Base-by-base conservation (phyloP, 1,140 invertebrate genomes). In the Lordiphosa collinella region DNA sequence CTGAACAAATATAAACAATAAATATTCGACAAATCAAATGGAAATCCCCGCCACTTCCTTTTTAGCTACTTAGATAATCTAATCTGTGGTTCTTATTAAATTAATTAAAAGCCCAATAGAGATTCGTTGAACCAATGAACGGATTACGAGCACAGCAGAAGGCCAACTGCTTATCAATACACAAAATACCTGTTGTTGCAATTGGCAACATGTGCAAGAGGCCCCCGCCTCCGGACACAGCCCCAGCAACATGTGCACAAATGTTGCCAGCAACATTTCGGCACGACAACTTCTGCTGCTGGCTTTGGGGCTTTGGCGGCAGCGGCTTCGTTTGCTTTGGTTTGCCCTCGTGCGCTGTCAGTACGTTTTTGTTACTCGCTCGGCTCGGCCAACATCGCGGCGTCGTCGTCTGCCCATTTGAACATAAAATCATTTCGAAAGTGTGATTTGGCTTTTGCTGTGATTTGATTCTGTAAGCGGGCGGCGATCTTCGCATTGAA, bases 331-430 rank as follows among this genome's bases (percentile, higher is more conserved):
- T 57, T 35, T 41, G 47, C 13, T 14, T 40, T 35, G 41, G 29
- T 32, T 40, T 62, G 44, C 55, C 16, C 16, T 37, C 32, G 29
- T 34, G 31, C 43, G 52, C 36, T 25, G 61, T 76, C 53, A 84
- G 78, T 84, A 60, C 64, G 60, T 57, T 72, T 84, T 64, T 76
- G 72, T 62, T 64, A 69, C 44, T 69, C 73, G 78, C 25, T 53
- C 67, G 57, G 54, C 16, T 53, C 67, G 57, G 54, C 44, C 38
- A 73, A 61, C 72, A 59, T 69, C 72, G 62, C 69, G 64, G 40
- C 68, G 78, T 25, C 78, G 78, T 73, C 34, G 52, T 61, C 52
- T 66, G 6, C 54, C 31, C 38, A 40, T 49, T 50, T 44, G 22
- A 51, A 34, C 37, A 31, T 40, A 4, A 10, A 36, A 41, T 58